Conservation (phyloP, 1,140 invertebrate genomes). For the Phortica variegata region DNA sequence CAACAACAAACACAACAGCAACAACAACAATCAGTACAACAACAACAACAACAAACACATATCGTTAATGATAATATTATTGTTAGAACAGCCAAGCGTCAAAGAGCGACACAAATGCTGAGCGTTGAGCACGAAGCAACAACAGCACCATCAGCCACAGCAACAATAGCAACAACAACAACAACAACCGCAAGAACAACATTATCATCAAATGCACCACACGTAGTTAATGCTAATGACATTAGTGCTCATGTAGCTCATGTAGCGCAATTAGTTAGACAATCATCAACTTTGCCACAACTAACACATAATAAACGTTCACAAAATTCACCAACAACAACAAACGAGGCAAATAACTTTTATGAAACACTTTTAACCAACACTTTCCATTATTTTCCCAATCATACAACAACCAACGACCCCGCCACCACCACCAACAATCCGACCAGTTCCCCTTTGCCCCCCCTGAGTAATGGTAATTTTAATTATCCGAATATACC, state of each 20-base stretch:
- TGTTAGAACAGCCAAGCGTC: too few relatives aligned
- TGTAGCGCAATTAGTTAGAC: slow-evolving; percentile 4
- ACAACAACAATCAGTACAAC: background rate
- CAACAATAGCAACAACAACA: slow-evolving; percentile 5
- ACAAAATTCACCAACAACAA: slow-evolving; percentile 13
- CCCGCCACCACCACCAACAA: background rate
- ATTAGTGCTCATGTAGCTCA: too few relatives aligned
- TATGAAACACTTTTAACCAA: slow-evolving; percentile 19
- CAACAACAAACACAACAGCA: background rate
- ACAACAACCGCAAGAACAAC: slow-evolving; percentile 5
- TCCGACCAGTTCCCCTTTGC: background rate
- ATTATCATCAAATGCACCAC: slow-evolving; percentile 8
- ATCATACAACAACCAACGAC: slow-evolving; percentile 6
- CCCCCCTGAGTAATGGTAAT: slow-evolving; percentile 19
- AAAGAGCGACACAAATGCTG: too few relatives aligned
- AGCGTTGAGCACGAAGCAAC: too few relatives aligned
- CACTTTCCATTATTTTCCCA: slow-evolving; percentile 15
- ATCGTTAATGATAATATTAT: background rate
- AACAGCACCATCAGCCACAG: slow-evolving; percentile 1
- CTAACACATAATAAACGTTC: slow-evolving; percentile 4
- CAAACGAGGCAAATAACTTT: too few relatives aligned
- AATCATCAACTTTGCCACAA: slow-evolving; percentile 19
- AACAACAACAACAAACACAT: background rate
- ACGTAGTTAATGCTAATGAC: background rate
- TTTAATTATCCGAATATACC: slow-evolving; percentile 19